Evolutionary conservation across 2,113 vertebrate genomes (phyloP), one percentile per base, ranked within the genome.

Genomic region (Austrofundulus limnaeus): DNA sequence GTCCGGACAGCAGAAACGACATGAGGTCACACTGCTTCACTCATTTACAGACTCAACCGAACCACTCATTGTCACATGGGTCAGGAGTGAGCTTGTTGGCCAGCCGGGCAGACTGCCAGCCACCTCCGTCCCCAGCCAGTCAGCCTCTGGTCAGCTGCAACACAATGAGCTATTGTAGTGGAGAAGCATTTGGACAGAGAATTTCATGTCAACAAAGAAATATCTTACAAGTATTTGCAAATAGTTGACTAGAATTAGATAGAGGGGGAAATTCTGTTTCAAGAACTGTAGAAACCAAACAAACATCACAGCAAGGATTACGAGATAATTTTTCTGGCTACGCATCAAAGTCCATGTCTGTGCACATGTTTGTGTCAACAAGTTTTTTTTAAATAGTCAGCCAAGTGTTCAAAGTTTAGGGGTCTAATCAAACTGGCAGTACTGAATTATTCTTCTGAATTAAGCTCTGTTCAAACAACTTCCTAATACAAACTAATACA

Each of bases 51-150:
- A 51, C 71, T 67, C 55, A 59, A 77, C 71, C 65, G 63, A 31
- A 42, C 66, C 66, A 63, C 63, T 77, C 67, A 70, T 69, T 73
- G 84, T 85, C 77, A 85, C 78, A 81, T 67, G 63, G 79, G 75
- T 85, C 78, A 80, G 53, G 78, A 72, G 75, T 77, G 65, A 81
- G 75, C 74, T 66, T 53, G 48, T 81, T 67, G 68, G 56, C 50
- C 61, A 65, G 57, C 49, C 70, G 46, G 75, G 75, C 77, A 70
- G 68, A 38, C 70, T 54, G 62, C 73, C 74, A 77, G 68, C 71
- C 68, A 72, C 74, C 76, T 78, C 61, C 64, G 66, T 60, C 54
- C 61, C 51, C 16, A 45, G 61, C 50, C 56, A 69, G 47, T 11
- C 71, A 66, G 55, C 34, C 72, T 50, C 55, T 41, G 21, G 63